Evolutionary conservation across 1,140 invertebrate species (phyloP), one percentile per base, ranked within the genome.

Genomic region (Cryptotermes secundus): DNA sequence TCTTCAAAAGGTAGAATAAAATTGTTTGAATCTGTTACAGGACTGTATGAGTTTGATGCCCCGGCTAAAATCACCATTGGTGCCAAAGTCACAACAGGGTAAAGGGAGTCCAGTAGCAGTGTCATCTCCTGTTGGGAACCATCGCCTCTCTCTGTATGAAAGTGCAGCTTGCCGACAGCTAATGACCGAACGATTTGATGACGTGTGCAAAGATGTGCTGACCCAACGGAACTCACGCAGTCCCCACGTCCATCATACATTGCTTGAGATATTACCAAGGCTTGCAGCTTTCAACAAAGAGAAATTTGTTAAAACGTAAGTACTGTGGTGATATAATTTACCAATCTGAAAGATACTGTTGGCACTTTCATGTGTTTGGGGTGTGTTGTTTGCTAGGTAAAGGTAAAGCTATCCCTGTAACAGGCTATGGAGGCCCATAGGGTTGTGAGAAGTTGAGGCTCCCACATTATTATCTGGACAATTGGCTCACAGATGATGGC

Each of bases 231-330:
- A 91, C 31, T 93, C 94, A 0, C 94, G 95, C 86, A 96, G 94
- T 80, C 89, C 92, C 0, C 94, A 97, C 89, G 96, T 99, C 45
- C 97, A 99, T 87, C 95, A 97, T 87, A 94, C 96, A 1, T 89
- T 99, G 19, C 92, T 99, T 84, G 94, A 94, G 35, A 93, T 99
- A 72, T 91, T 99, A 85, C 98, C 98, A n/a, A 92, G 98, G 83
- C 89, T 99, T n/a, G 97, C 97, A 14, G 97, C 97, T 24, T 98
- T 99, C 86, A 95, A 97, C 88, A 95, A 94, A 83, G 93, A 94
- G n/a, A 92, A 93, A 53, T 99, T 99, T 87, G 92, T 95, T 3
- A 91, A 91, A 59, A 92, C 80, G 88, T 89, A 85, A 88, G 86
- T 85, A 49, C 79, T 72, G 26, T 49, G 3, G 45, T 49, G 12